These are phyloP conservation scores for Leontocebus nigricollis DNA, from an alignment of 2,797 vertebrate genomes.

Conservation along the genomic window DNA sequence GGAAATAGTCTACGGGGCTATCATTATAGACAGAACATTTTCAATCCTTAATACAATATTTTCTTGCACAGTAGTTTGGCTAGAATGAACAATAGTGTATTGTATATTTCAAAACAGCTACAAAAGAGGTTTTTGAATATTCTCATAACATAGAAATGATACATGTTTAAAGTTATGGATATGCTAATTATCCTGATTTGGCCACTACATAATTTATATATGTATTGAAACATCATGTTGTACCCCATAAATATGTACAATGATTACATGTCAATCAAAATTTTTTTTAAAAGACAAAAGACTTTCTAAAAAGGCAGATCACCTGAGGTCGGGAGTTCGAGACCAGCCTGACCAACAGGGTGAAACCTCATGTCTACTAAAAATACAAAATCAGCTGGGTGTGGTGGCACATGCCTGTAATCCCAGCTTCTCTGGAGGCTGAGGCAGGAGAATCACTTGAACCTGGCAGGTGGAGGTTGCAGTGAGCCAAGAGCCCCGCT, in stretches of 20 bases:
- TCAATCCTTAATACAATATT: not conserved
- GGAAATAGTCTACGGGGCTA: not conserved
- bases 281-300: not conserved
- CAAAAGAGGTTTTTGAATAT: not conserved
- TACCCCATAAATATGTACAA: not conserved
- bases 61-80: not conserved
- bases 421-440: too few relatives aligned
- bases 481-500: too few relatives aligned
- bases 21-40: constrained; percentile 10
- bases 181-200: not conserved
- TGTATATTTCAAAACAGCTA: not conserved
- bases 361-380: too few relatives aligned
- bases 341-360: too few relatives aligned
- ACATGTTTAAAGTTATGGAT: not conserved
- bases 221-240: not conserved
- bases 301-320: not conserved
- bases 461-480: too few relatives aligned
- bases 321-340: too few relatives aligned
- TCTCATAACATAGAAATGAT: not conserved
- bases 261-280: not conserved
- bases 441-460: too few relatives aligned
- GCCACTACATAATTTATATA: not conserved
- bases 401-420: too few relatives aligned
- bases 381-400: too few relatives aligned
- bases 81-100: not conserved